Base-by-base conservation (phyloP, 2,113 vertebrate species). In the Labeo catla region DNA sequence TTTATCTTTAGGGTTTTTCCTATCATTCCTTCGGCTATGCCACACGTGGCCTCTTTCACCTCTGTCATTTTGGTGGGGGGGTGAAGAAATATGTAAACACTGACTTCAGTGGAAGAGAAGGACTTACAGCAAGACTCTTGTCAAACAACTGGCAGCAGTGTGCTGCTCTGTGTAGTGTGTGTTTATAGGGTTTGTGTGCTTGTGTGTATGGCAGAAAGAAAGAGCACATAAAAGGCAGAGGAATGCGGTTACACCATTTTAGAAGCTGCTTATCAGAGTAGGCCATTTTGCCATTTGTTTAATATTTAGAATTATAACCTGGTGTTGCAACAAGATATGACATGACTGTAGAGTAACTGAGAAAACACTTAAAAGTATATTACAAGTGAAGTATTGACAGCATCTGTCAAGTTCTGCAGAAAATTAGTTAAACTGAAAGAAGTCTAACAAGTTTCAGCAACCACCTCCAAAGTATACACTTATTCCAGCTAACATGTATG, bases 211-310 rank as follows among this genome's bases (percentile, higher is more conserved):
- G 54, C 2, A 8, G 50, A 54, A 23, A 79, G 59, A 70, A 68
- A 54, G 28, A 68, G n/a, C n/a, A 43, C 72, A 45, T 66, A 52
- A 61, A 68, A 81, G 68, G 57, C 78, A 43, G 54, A 50, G 78
- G 79, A 86, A 86, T 86, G 85, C 34, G 21, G 85, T 86, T 86
- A 49, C 79, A 82, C 79, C 85, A 82, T 82, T 82, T 86, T 86
- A 76, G 23, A 57, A 76, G 28, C 81, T 83, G 45, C 70, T 76
- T 76, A 76, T 76, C 85, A 23, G 39, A 76, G 79, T 73, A 59
- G 50, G 82, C 66, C 82, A 84, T 84, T 84, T 84, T 73, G 82
- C 73, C 50, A 73, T 57, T 50, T 13, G 72, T 61, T 72, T 70
- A 59, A 74, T 73, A 57, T 74, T 83, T 43, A 73, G 13, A 73